Evolutionary conservation across 2,797 vertebrate species (phyloP), one percentile per base, ranked within the genome.

Genomic region (Oryzias dopingdopingensis): DNA sequence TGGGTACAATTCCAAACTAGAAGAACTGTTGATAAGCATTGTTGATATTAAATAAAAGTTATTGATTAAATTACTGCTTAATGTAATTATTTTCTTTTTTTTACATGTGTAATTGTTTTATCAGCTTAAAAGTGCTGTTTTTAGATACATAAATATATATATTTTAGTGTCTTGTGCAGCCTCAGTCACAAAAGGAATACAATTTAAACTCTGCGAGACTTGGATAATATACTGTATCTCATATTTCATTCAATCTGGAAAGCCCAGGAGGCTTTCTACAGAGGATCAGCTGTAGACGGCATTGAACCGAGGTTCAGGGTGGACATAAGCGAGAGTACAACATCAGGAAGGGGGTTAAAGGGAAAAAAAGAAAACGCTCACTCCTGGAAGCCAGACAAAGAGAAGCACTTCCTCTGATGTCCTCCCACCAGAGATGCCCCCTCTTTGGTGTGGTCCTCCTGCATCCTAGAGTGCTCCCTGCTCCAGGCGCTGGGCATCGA

Each of bases 381-480:
- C 87, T 90, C 81, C 85, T 89, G 90, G 88, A 89, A 88, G 72
- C 71, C 70, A 85, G 87, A 90, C 88, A 90, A 89, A 91, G 90
- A 87, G 82, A 90, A 82, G 70, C 57, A 42, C 77, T 83, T 79
- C 79, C 71, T 92, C 85, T 91, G 87, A 92, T 89, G 88, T 89
- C 86, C 88, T 90, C 90, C 90, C 89, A 91, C 90, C 81, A 89
- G 89, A 90, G 86, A 89, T 86, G 81, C 84, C 82, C 87, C 79
- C 80, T 81, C 86, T 90, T 91, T 90, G 86, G 87, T 90, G 88
- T 88, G 86, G 90, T 88, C 86, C 79, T 90, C 86, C 72, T 65
- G 73, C 85, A 83, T 90, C 82, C 86, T 86, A 53, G 81, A 86
- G 84, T 82, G 81, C 86, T 82, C 81, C 65, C 73, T 46, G 88